Percentiles rank a stretch among this genome's conserved stretches.
Evolutionary conservation across 2,888 invertebrate genomes (phyloP).

Genomic region (Hermodice carunculata): DNA sequence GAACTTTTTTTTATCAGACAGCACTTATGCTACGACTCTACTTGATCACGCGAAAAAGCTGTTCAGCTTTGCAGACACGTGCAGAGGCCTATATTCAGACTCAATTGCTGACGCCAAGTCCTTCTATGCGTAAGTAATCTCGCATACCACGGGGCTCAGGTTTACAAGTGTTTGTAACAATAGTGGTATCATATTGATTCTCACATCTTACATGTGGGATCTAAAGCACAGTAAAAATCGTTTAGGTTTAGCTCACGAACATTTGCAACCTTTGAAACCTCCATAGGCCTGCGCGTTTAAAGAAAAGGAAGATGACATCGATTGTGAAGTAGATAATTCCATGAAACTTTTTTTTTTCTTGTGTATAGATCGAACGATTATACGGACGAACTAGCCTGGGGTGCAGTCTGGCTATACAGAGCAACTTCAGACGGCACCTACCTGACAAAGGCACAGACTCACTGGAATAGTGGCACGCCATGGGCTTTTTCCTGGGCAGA

Average conservation of each 20-base stretch:
- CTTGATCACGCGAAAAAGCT: slow-evolving; percentile 59
- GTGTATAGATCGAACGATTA: slow-evolving; percentile 31
- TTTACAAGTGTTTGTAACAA: no score
- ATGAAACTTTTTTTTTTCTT: background rate
- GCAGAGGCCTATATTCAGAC: slow-evolving; percentile 73
- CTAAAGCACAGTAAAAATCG: no score
- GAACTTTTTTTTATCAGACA: background rate
- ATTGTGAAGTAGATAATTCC: background rate
- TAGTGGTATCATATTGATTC: no score
- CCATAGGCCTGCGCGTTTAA: background rate
- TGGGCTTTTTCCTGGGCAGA: slow-evolving; percentile 62
- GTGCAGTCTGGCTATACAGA: slow-evolving; percentile 55
- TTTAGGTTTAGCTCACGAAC: no score
- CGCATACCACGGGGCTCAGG: background rate
- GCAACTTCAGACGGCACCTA: slow-evolving; percentile 55
- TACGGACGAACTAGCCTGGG: slow-evolving; percentile 59
- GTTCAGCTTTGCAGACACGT: slow-evolving; percentile 72
- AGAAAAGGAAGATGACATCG: background rate
- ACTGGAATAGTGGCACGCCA: slow-evolving; percentile 41
- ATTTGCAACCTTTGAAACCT: background rate
- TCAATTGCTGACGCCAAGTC: slow-evolving; percentile 72
- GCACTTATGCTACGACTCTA: background rate
- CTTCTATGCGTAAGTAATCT: slow-evolving; percentile 67
- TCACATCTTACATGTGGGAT: no score
- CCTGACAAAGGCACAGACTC: slow-evolving; percentile 49